A percentile compares a stretch with the other conserved stretches of the same genome.
Evolutionary conservation across 2,113 vertebrate species (phyloP).

Genomic region (Rhinolophus ferrumequinum): DNA sequence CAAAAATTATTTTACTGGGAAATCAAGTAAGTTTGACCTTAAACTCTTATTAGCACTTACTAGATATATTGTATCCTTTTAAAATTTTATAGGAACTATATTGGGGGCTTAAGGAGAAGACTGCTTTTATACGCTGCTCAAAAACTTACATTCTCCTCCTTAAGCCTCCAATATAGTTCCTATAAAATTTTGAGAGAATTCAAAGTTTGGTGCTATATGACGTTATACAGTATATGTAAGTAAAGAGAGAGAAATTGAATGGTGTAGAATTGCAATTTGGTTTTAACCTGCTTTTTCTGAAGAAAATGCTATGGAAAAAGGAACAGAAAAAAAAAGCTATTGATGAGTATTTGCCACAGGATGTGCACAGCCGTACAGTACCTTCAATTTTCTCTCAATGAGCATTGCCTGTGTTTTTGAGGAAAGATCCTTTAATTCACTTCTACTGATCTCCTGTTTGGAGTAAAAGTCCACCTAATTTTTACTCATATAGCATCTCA

Average conservation of each 20-base stretch:
- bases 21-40: neutral
- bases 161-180: neutral
- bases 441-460: neutral
- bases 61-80: neutral
- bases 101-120: neutral
- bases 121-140: neutral
- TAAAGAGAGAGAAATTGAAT: neutral
- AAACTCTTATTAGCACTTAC: neutral
- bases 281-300: conserved; percentile 13
- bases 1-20: conserved; percentile 18
- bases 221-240: neutral
- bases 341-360: neutral
- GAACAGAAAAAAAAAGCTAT: neutral
- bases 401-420: neutral
- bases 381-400: neutral
- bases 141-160: neutral
- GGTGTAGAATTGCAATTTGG: neutral
- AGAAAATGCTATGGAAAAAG: neutral
- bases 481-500: neutral
- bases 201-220: neutral
- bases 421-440: neutral
- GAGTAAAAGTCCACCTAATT: neutral
- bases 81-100: neutral
- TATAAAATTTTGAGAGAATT: neutral
- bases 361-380: neutral